These are phyloP conservation scores for Clarias magur DNA, from an alignment of 2,113 vertebrate genomes.

Conservation along the genomic window DNA sequence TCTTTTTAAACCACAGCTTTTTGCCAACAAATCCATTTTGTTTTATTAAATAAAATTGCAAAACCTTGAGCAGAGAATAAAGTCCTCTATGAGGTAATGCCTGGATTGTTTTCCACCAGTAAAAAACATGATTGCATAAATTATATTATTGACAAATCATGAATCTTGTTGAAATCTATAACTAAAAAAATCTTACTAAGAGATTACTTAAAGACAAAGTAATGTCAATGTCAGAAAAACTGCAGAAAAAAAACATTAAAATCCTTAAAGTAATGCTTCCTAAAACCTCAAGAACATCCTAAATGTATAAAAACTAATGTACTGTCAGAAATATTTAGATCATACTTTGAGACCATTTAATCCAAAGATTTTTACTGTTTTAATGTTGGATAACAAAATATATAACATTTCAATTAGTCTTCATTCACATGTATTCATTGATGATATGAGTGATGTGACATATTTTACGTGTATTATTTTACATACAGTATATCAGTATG, in stretches of 20 bases:
- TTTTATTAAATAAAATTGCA: neutral
- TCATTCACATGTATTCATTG: neutral
- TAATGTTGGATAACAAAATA: neutral
- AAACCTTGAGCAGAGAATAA: neutral
- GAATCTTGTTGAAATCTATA: neutral
- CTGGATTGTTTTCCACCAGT: neutral
- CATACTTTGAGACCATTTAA: neutral
- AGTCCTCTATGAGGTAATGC: neutral
- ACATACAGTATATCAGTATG: neutral
- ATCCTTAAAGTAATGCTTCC: neutral
- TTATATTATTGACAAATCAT: neutral
- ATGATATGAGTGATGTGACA: neutral
- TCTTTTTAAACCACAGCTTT: neutral
- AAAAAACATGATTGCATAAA: neutral
- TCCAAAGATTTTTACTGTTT: neutral
- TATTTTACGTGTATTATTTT: neutral
- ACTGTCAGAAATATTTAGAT: neutral
- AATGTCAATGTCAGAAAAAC: neutral
- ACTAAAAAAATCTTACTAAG: neutral
- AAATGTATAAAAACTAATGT: neutral
- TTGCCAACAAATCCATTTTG: neutral
- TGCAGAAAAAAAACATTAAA: neutral
- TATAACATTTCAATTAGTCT: neutral
- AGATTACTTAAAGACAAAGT: neutral
- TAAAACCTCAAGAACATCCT: neutral